Evolutionary conservation across 92 coral and sea anemone genomes (phyloP), one percentile per base, ranked within the genome.

Genomic region (Heliopora coerulea): DNA sequence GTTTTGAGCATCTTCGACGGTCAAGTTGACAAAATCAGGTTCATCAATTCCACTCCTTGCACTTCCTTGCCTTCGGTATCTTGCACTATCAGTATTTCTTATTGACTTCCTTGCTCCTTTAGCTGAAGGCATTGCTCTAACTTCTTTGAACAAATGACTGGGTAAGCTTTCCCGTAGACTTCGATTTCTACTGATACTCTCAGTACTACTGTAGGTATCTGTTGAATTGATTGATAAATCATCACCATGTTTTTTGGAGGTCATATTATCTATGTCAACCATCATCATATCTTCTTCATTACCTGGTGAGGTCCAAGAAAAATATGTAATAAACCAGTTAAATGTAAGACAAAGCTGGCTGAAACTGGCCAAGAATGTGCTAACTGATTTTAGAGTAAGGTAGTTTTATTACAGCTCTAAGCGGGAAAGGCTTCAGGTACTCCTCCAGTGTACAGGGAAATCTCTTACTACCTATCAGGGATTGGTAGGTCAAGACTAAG

Each of bases 91-190:
- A 85, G 82, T 82, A 77, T 21, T 33, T 62, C 68, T 31, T 37
- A 62, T 62, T 10, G 20, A 8, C 26, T 20, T 32, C 21, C 68
- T 62, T 31, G 8, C 48, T n/a, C 77, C 41, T 70, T 90, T 92
- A 41, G 85, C 85, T 54, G 96, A 85, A 2, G 97, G 97, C 14
- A 92, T 58, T 5, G 88, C 90, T 68, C 96, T 79, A 3, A 92
- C 62, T 58, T 87, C 85, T 58, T 82, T 83, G 68, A 73, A 80
- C 35, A 59, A 62, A 56, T 89, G 96, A 50, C 97, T 92, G 8
- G 97, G 97, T 75, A 92, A 63, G 14, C 85, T 76, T 26, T 74
- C 84, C 21, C 75, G 81, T 15, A 89, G 49, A 13, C 83, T 79
- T 23, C 52, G n/a, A n/a, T n/a, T n/a, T 49, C 0, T 78, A 19